These are phyloP conservation scores for Ceratosolen solmsi DNA, from an alignment of 1,140 invertebrate species.

Conservation along the genomic window DNA sequence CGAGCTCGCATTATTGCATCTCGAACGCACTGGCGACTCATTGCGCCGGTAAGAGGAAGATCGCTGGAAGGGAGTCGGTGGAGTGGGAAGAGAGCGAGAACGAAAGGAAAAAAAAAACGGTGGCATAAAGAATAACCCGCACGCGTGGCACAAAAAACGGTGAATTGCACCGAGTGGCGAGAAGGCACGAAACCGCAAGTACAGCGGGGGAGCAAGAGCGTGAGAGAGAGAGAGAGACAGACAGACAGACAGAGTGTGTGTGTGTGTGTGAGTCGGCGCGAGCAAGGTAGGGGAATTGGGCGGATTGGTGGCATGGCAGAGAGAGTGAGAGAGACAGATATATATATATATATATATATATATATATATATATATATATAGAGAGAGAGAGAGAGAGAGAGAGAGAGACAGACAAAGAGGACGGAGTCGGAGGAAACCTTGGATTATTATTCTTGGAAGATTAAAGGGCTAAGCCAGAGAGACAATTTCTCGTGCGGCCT, in stretches of 20 bases:
- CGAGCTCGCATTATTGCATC: conserved; percentile 29
- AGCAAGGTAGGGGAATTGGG: no score
- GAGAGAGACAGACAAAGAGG: background rate
- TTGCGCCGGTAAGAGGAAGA: background rate
- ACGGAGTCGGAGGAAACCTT: background rate
- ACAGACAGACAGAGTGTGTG: no score
- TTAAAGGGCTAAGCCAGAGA: conserved; percentile 37
- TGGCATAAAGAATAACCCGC: conserved; percentile 22
- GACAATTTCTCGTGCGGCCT: conserved; percentile 26
- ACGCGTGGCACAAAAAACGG: conserved; percentile 25
- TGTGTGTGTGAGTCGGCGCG: no score
- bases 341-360: background rate
- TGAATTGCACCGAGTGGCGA: conserved; percentile 7
- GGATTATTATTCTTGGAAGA: conserved; percentile 48
- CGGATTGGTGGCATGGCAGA: no score
- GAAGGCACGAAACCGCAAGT: conserved; percentile 6
- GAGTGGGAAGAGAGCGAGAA: background rate
- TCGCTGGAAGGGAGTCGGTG: background rate
- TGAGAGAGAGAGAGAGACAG: background rate
- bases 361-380: background rate
- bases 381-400: conserved; percentile 2
- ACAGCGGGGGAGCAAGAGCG: background rate
- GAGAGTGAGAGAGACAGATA: no score
- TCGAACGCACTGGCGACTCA: conserved; percentile 23
- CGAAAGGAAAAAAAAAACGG: background rate